These are phyloP conservation scores for Poeciliopsis occidentalis DNA, from an alignment of 2,113 vertebrate species.

Conservation along the genomic window DNA sequence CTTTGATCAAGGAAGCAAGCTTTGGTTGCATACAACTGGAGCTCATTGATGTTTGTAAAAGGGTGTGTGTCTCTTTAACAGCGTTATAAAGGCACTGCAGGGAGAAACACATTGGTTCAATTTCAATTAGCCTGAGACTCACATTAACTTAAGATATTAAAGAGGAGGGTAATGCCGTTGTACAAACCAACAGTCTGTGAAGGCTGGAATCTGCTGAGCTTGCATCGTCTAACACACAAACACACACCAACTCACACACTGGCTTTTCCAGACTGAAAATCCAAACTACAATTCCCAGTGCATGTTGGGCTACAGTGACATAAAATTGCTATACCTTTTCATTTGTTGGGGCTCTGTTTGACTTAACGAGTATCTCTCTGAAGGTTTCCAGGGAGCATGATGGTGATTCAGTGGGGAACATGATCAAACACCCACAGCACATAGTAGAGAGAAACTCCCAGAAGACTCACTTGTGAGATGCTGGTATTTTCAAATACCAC, in stretches of 20 bases:
- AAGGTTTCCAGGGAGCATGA: constrained; percentile 6
- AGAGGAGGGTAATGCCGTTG: constrained; percentile 70
- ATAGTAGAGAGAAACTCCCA: not conserved
- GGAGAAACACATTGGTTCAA: constrained; percentile 73
- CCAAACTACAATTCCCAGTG: constrained; percentile 11
- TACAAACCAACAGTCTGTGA: constrained; percentile 75
- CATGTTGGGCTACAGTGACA: constrained; percentile 9
- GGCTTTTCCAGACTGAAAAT: constrained; percentile 17
- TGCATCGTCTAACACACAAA: constrained; percentile 45
- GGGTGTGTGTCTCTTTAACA: constrained; percentile 60
- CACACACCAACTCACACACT: constrained; percentile 24
- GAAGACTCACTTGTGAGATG: constrained; percentile 11
- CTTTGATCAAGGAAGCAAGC: constrained; percentile 31
- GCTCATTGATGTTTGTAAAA: constrained; percentile 44
- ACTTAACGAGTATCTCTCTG: constrained; percentile 8
- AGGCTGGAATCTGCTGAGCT: constrained; percentile 71
- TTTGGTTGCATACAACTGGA: constrained; percentile 46
- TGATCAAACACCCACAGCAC: constrained; percentile 3
- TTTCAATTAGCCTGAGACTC: constrained; percentile 79
- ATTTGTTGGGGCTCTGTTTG: constrained; percentile 24
- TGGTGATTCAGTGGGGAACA: constrained; percentile 15
- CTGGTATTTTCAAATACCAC: constrained; percentile 1
- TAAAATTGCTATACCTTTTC: constrained; percentile 18
- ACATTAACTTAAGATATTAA: constrained; percentile 78
- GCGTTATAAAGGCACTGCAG: constrained; percentile 71